Base-by-base conservation (phyloP, 2,888 invertebrate genomes). In the Drosophila siamana region DNA sequence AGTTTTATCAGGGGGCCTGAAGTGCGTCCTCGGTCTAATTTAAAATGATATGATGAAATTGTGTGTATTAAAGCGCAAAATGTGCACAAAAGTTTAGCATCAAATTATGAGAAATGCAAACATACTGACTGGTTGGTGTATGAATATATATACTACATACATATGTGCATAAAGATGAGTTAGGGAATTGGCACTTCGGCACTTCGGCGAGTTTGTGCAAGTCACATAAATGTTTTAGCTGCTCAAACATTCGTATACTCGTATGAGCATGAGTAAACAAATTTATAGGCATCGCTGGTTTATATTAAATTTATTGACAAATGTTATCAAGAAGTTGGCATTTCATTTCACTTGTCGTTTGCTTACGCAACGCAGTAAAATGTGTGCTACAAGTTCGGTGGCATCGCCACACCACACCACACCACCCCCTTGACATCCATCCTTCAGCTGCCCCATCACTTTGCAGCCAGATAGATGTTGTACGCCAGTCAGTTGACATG, bases 301-400 rank as follows among this genome's bases (percentile, higher is more conserved):
- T 67, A 57, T 78, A 76, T 85, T 69, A 85, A 87, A 74, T 87
- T 89, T 85, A 89, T 88, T 84, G 89, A 84, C 89, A 84, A 86
- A 86, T 85, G 82, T 71, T 77, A 85, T 87, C 83, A 81, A 63
- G 82, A 65, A 71, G 81, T 69, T 80, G 89, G 76, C 77, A 71
- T 88, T 86, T 74, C 86, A 86, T 88, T 87, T 88, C 84, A 80
- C 65, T 62, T 71, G 77, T 69, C 78, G 77, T 71, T 83, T 80
- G 80, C 86, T 80, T 86, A 80, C 78, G 81, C 66, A 80, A 86
- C 83, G n/a, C n/a, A 83, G 88, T 84, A 59, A 74, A 88, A 88
- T 86, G 78, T 84, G 61, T 66, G 71, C 78, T 74, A 80, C 77
- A 83, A 85, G 88, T 75, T 82, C 78, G 68, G 67, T 56, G 81